Evolutionary conservation across 2,888 invertebrate species (phyloP).

Genomic region (Nomada hirtipes): DNA sequence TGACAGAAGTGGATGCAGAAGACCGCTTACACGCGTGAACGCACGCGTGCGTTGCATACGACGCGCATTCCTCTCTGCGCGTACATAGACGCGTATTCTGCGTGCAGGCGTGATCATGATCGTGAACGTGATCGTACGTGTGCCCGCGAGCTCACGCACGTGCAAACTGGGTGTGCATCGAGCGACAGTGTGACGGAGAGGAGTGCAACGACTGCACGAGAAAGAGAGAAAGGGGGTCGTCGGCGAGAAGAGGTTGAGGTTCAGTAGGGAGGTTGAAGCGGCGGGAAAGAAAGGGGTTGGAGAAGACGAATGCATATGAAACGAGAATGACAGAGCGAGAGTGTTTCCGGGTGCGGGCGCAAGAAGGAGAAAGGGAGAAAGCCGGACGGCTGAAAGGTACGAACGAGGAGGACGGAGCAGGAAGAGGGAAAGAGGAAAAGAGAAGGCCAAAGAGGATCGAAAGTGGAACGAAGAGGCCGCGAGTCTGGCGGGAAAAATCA

Average conservation of each 20-base stretch:
- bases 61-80: background rate
- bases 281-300: slow-evolving; percentile 32
- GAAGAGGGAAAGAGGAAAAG: slow-evolving; percentile 65
- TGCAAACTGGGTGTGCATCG: slow-evolving; percentile 20
- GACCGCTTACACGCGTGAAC: slow-evolving; percentile 49
- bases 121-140: background rate
- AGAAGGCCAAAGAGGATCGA: slow-evolving; percentile 65
- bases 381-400: slow-evolving; percentile 35
- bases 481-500: slow-evolving; percentile 84
- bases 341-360: slow-evolving; percentile 61
- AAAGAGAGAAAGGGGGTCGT: background rate
- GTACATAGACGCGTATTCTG: background rate
- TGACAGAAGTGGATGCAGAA: slow-evolving; percentile 36
- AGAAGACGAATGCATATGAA: slow-evolving; percentile 34
- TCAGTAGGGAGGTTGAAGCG: slow-evolving; percentile 10
- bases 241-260: slow-evolving; percentile 1
- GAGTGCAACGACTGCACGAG: background rate
- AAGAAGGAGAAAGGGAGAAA: slow-evolving; percentile 35
- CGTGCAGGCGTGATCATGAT: background rate
- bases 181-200: background rate
- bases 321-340: slow-evolving; percentile 24
- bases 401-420: slow-evolving; percentile 54
- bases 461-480: slow-evolving; percentile 78
- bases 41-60: background rate
- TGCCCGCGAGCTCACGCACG: slow-evolving; percentile 14